These are phyloP conservation scores for Brachyhypopomus occidentalis DNA, from an alignment of 2,113 vertebrate genomes.

Conservation along the genomic window DNA sequence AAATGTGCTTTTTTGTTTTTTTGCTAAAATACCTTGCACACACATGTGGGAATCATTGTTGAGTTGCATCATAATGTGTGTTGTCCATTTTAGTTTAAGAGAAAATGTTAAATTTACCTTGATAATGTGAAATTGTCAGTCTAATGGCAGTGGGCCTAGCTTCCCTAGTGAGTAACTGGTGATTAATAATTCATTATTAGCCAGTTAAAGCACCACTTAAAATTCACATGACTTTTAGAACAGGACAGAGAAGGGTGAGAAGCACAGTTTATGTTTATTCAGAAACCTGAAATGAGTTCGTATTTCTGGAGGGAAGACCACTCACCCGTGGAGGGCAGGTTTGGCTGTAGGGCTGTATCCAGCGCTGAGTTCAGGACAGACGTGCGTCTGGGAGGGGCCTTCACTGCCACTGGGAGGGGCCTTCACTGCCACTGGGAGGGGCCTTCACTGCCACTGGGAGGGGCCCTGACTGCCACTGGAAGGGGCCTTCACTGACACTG, in stretches of 20 bases:
- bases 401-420: no score
- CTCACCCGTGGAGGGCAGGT: not conserved
- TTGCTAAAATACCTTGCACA: not conserved
- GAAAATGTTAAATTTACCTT: not conserved
- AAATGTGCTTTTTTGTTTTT: not conserved
- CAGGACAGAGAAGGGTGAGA: not conserved
- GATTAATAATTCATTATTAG: not conserved
- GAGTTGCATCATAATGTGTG: not conserved
- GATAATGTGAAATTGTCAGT: not conserved
- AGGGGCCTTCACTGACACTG: constrained; percentile 28
- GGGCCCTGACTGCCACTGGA: no score
- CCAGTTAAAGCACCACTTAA: not conserved
- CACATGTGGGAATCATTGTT: not conserved
- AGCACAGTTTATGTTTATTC: not conserved
- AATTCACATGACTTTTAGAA: constrained; percentile 8
- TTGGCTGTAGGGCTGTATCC: constrained; percentile 10
- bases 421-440: no score
- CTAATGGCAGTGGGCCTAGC: not conserved
- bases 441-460: no score
- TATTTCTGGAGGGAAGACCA: not conserved
- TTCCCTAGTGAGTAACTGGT: not conserved
- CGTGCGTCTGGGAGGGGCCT: not conserved
- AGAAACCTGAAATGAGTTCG: not conserved
- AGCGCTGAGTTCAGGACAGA: constrained; percentile 26
- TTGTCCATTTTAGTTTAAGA: not conserved